Evolutionary conservation across 2,888 invertebrate genomes (phyloP).

Genomic region (Rotaria sp.): DNA sequence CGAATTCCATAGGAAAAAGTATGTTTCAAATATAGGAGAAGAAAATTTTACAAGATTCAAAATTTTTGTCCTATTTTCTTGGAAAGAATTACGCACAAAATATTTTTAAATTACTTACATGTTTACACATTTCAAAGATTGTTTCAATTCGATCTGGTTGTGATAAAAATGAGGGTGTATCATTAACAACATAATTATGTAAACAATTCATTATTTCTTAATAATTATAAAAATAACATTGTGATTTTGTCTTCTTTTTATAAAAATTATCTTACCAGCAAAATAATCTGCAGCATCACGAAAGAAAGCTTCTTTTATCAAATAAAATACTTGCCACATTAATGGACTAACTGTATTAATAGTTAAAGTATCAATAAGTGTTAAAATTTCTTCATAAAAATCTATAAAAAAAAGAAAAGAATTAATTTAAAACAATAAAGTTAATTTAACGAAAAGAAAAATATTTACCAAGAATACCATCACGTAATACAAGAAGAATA

Average conservation of each 20-base stretch:
- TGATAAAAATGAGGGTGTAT: constrained; percentile 82
- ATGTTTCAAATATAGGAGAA: too few relatives aligned
- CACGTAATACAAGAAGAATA: constrained; percentile 61
- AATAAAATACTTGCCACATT: constrained; percentile 88
- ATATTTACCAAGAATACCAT: constrained; percentile 63
- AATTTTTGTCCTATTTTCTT: too few relatives aligned
- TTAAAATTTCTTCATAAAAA: constrained; percentile 92
- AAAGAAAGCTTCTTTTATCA: constrained; percentile 68
- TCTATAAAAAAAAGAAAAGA: constrained; percentile 59
- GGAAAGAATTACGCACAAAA: too few relatives aligned
- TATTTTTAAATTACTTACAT: constrained; percentile 63
- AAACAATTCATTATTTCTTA: constrained; percentile 96
- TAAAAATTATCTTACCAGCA: constrained; percentile 50
- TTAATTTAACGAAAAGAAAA: not conserved
- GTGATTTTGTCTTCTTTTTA: not conserved
- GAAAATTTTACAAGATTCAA: too few relatives aligned
- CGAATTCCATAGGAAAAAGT: too few relatives aligned
- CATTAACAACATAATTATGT: constrained; percentile 92
- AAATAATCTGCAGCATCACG: constrained; percentile 92
- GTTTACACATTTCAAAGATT: constrained; percentile 87
- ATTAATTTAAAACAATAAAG: not conserved
- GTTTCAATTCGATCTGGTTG: constrained; percentile 80
- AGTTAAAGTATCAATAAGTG: constrained; percentile 81
- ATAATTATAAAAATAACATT: constrained; percentile 31
- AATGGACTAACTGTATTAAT: constrained; percentile 77